A percentile compares a stretch with the other conserved stretches of the same genome.
Conservation (phyloP, 2,113 vertebrate species). For the Crypturellus undulatus region DNA sequence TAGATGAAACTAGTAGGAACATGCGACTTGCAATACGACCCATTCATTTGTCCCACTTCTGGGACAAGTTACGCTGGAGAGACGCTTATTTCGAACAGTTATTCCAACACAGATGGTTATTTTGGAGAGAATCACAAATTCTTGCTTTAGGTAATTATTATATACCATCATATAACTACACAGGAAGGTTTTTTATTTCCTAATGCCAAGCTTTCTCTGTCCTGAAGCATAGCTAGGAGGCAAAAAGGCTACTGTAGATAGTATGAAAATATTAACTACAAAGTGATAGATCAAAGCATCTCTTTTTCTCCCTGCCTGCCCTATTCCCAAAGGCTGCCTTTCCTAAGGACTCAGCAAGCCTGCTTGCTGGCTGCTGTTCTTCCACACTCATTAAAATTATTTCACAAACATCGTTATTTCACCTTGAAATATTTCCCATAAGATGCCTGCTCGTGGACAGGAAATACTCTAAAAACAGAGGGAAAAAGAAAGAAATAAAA, state of each 20-base stretch:
- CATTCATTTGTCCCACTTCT: conserved; percentile 34
- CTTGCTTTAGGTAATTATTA: conserved; percentile 25
- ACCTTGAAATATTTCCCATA: background rate
- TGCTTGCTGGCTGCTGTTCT: background rate
- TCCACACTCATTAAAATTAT: background rate
- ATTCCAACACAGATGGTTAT: background rate
- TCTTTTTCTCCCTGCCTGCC: background rate
- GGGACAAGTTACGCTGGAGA: background rate
- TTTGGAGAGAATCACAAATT: conserved; percentile 8
- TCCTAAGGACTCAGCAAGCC: conserved; percentile 27
- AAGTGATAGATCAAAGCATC: conserved; percentile 46
- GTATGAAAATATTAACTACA: conserved; percentile 42
- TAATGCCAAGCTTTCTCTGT: background rate
- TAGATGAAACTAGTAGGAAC: background rate
- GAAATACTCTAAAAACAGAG: background rate
- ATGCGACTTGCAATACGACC: background rate
- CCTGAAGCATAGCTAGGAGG: conserved; percentile 25
- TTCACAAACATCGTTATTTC: background rate
- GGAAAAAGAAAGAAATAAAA: no score
- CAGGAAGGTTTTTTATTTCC: background rate
- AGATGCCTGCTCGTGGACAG: background rate
- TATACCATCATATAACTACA: conserved; percentile 18
- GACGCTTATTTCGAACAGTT: no score
- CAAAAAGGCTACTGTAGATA: conserved; percentile 31
- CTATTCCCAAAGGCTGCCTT: conserved; percentile 15